These are phyloP conservation scores for Actinostola sp. DNA, from an alignment of 92 coral and sea anemone species.

Conservation along the genomic window DNA sequence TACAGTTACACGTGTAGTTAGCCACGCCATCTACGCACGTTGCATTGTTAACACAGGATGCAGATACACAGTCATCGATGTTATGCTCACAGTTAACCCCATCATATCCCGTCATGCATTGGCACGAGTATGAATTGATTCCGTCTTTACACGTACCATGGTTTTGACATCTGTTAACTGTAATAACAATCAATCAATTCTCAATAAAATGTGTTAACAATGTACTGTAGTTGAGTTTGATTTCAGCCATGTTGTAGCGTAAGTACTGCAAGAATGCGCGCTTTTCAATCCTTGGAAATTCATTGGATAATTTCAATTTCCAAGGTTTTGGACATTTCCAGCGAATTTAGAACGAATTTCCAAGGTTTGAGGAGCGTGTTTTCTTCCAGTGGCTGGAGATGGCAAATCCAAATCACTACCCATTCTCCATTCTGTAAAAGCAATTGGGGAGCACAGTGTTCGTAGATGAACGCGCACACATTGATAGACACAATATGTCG, in stretches of 20 bases:
- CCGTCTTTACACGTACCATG: slow-evolving; percentile 76
- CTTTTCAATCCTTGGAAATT: no score
- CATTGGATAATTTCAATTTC: no score
- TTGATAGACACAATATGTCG: no score
- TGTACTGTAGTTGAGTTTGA: not conserved
- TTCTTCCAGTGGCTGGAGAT: slow-evolving; percentile 1
- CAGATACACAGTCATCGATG: slow-evolving; percentile 73
- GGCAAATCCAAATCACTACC: no score
- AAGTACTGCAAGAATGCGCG: no score
- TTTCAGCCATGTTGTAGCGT: no score
- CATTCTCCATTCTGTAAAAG: no score
- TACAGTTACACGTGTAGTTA: slow-evolving; percentile 70
- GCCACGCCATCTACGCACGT: slow-evolving; percentile 72
- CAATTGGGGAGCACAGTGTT: no score
- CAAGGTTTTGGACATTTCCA: no score
- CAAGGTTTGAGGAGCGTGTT: no score
- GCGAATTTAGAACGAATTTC: no score
- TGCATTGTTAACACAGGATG: slow-evolving; percentile 58
- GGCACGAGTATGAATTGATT: slow-evolving; percentile 64
- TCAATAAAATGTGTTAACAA: not conserved
- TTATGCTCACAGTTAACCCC: slow-evolving; percentile 80
- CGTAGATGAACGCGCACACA: no score
- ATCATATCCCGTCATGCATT: slow-evolving; percentile 65
- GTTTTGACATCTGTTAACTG: slow-evolving; percentile 62
- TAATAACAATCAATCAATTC: not conserved